Evolutionary conservation across 2,797 vertebrate species (phyloP), one percentile per base, ranked within the genome.

Genomic region (Zenarchopterus dispar): DNA sequence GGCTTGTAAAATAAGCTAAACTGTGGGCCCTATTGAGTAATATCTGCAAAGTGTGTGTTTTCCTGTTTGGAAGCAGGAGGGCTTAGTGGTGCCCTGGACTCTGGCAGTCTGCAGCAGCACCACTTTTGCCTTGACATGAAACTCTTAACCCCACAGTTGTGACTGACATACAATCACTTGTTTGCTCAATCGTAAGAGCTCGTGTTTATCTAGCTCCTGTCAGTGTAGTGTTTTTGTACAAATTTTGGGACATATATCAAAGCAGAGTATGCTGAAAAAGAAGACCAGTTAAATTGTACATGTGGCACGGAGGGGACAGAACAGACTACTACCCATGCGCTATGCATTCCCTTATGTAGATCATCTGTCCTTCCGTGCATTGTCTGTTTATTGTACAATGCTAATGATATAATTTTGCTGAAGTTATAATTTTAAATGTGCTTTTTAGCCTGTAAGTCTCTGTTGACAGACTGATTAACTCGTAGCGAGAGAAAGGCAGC

Each of bases 1-100:
- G 47, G 73, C 80, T 88, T 75, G 49, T 49, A 59, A 67, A 85
- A 90, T 91, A 93, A 93, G 90, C 84, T 91, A 84, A 78, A 59
- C 36, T 60, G 63, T 82, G 76, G 84, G 70, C 62, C 67, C 48
- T 63, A 28, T 48, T 43, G 66, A 78, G 64, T 82, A 72, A 54
- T 53, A 67, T 55, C 71, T 60, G 49, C 68, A n/a, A 51, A 21
- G 46, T 49, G 65, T 70, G n/a, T 65, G 33, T 60, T 21, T 65
- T 52, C 63, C 47, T 52, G 23, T 75, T 80, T 70, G 70, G 26
- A 83, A 75, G 75, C 81, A 70, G 70, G 81, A 33, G 62, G 70
- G 66, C 55, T 47, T 39, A 33, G 71, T 9, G 62, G 74, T 62
- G 67, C 48, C 55, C 26, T 21, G 24, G 87, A 84, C 82, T 89